These are phyloP conservation scores for Ashinkailepas kermadecensis DNA, from an alignment of 2,888 invertebrate genomes.

Conservation along the genomic window DNA sequence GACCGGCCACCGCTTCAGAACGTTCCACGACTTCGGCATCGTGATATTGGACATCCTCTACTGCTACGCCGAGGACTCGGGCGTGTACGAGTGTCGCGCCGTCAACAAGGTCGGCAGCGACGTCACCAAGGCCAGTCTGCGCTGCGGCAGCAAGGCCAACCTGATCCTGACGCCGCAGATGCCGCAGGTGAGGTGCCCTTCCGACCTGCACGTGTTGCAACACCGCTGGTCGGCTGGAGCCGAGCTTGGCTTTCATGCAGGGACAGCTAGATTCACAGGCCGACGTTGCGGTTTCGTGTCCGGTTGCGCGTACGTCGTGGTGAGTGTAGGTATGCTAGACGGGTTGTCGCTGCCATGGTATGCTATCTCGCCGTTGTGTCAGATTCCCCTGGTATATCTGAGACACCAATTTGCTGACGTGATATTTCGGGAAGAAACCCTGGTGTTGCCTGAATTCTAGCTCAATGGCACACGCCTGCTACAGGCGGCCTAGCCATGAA, in stretches of 20 bases:
- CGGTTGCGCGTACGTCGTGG: no score
- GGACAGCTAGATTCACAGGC: no score
- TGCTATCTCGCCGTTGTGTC: not conserved
- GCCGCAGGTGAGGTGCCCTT: conserved; percentile 55
- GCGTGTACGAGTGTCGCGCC: conserved; percentile 87
- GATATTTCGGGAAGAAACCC: no score
- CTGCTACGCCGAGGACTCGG: conserved; percentile 93
- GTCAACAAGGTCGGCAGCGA: conserved; percentile 85
- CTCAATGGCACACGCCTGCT: no score
- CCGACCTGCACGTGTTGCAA: no score
- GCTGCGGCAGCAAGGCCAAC: conserved; percentile 80
- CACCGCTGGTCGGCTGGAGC: no score
- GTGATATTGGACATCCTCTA: conserved; percentile 91
- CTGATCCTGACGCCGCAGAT: conserved; percentile 86
- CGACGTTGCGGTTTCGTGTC: no score
- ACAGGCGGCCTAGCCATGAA: no score
- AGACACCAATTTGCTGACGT: no score
- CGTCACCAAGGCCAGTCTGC: conserved; percentile 71
- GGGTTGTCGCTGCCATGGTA: conserved; percentile 35
- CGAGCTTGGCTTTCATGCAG: no score
- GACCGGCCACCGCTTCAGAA: conserved; percentile 91
- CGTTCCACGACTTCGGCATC: conserved; percentile 95
- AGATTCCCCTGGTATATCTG: not conserved
- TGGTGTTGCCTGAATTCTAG: no score
- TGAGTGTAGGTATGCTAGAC: conserved; percentile 35